Evolutionary conservation across 1,140 invertebrate genomes (phyloP), one percentile per base, ranked within the genome.

Genomic region (Eumeta japonica): DNA sequence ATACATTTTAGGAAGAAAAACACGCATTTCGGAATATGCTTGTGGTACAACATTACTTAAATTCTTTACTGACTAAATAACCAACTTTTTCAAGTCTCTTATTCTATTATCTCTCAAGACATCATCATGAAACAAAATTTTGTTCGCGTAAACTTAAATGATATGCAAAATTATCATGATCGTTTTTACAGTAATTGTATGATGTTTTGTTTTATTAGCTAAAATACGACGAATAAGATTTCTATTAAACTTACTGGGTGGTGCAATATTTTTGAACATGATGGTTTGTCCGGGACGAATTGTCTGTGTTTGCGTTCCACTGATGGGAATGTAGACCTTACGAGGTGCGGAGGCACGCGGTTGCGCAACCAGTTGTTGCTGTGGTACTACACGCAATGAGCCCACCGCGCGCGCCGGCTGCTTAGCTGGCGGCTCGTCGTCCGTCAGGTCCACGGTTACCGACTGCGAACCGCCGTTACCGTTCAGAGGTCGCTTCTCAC

Each of bases 401-500:
- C n/a, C n/a, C n/a, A n/a, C n/a, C n/a, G n/a, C n/a, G n/a, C n/a
- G n/a, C n/a, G n/a, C n/a, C n/a, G n/a, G n/a, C 12, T 46, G 37
- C 35, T 76, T 76, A 1, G 58, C 10, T 3, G 75, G 72, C n/a
- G 75, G 73, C 44, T 77, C 75, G 38, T 77, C 75, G 38, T 75
- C 73, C 9, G 75, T 77, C 29, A 77, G 48, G 37, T 77, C 73
- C n/a, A 77, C 73, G 3, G 73, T 74, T 14, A 59, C 55, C 10
- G 62, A 53, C 4, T 41, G 29, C 0, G 30, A 9, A 35, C n/a
- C n/a, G n/a, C n/a, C n/a, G n/a, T n/a, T n/a, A n/a, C 43, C 45
- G 15, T 40, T 53, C 16, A 39, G 37, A 2, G 50, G 12, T 20
- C 75, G 54, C 38, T 77, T 77, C 43, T 76, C 75, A 10, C n/a